Base-by-base conservation (phyloP, 2,888 invertebrate species). In the Trichopoda pennipes region DNA sequence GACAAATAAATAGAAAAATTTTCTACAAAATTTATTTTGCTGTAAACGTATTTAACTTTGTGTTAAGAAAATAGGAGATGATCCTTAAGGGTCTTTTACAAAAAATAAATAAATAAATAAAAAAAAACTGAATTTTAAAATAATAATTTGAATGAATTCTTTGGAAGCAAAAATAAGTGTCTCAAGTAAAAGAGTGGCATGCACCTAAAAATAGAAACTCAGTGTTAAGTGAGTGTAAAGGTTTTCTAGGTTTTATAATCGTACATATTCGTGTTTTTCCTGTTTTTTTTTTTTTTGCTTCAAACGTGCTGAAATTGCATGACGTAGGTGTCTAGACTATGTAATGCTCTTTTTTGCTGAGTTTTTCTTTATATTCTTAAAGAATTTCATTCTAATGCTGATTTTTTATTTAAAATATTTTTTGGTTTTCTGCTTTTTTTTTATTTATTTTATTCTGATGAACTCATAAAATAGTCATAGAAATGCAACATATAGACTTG, bases 301-400 rank as follows among this genome's bases (percentile, higher is more conserved):
- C n/a, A 81, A 77, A 81, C 77, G 74, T 81, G 77, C 69, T 81
- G 66, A 64, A 73, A 83, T 72, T 76, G 69, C 87, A 88, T 88
- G 88, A 89, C 87, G 88, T 88, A 88, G 89, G 88, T 89, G 88
- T 89, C 88, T 89, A 89, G 88, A 89, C 88, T 85, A 84, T 85
- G 85, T 89, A 89, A 89, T 89, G 88, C 88, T 88, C 88, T 88
- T 88, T 87, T 70, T 85, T 51, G 78, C 75, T 42, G 61, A 73
- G 75, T 75, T 32, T 38, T 70, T 74, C 49, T 63, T 80, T 58
- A 58, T 73, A 49, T 55, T 66, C 61, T 58, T 61, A 23, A n/a
- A 55, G 21, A 28, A 66, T 19, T 53, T 42, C 56, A 28, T 51
- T 44, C 44, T 66, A 60, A 16, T 16, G 10, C 16, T 38, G 28